A percentile compares a stretch with the other conserved stretches of the same genome.
Conservation (phyloP, 2,113 vertebrate genomes). For the Neolamprologus modestus region DNA sequence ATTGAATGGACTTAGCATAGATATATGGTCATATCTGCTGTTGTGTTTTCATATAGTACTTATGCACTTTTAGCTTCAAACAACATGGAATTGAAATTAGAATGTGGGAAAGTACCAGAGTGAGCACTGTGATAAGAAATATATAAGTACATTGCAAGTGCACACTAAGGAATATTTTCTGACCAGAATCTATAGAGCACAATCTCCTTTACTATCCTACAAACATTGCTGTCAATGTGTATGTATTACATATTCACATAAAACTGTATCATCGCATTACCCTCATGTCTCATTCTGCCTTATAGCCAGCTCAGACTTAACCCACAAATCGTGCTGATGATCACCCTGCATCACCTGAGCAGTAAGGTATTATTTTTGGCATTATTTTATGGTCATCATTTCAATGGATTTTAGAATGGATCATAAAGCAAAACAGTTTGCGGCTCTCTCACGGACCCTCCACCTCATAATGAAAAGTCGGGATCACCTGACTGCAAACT, state of each 20-base stretch:
- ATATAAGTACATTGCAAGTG: background rate
- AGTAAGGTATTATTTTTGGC: conserved; percentile 92
- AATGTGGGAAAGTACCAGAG: background rate
- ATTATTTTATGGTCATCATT: conserved; percentile 90
- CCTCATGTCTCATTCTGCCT: conserved; percentile 31
- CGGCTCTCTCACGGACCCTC: conserved; percentile 53
- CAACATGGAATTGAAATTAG: background rate
- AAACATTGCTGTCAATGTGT: conserved; percentile 5
- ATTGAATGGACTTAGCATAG: background rate
- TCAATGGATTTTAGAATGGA: conserved; percentile 88
- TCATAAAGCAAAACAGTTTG: conserved; percentile 89
- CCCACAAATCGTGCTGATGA: conserved; percentile 77
- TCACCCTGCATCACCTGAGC: conserved; percentile 85
- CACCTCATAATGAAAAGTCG: conserved; percentile 71
- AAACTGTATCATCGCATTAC: conserved; percentile 26
- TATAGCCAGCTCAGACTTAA: conserved; percentile 11
- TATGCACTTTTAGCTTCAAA: background rate
- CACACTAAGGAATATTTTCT: background rate
- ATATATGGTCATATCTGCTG: background rate
- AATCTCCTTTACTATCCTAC: background rate
- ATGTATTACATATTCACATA: conserved; percentile 31
- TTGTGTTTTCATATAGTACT: background rate
- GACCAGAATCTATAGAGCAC: background rate
- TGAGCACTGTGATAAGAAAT: background rate
- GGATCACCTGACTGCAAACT: conserved; percentile 79